Conservation (phyloP, 2,113 vertebrate genomes). For the Rynchops niger region DNA sequence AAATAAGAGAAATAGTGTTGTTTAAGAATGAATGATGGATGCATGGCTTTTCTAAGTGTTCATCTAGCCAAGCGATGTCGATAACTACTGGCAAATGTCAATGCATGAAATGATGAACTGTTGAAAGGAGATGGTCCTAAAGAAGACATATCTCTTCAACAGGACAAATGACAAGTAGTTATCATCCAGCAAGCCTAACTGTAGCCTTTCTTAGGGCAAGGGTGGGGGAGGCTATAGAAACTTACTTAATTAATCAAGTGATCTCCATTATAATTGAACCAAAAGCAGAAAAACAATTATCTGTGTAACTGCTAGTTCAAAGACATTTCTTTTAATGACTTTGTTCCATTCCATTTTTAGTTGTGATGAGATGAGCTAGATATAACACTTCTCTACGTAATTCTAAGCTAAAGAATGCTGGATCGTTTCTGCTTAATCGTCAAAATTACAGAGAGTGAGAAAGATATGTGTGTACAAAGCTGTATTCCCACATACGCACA, state of each 20-base stretch:
- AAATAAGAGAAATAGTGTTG: rapidly evolving
- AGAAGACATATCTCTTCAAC: background rate
- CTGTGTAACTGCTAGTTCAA: slow-evolving; percentile 25
- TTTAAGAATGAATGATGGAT: background rate
- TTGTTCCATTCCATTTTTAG: background rate
- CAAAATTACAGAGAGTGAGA: background rate
- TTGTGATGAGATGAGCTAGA: background rate
- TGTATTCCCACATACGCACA: background rate
- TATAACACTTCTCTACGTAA: background rate
- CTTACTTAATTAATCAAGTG: slow-evolving; percentile 66
- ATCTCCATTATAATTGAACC: slow-evolving; percentile 59
- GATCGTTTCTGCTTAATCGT: background rate
- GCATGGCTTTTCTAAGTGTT: background rate
- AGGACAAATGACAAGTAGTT: slow-evolving; percentile 16
- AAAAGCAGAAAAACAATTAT: slow-evolving; percentile 66
- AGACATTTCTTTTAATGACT: slow-evolving; percentile 49
- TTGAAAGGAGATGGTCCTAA: background rate
- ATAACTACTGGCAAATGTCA: background rate
- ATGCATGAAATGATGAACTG: background rate
- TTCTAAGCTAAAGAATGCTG: background rate
- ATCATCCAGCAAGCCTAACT: background rate
- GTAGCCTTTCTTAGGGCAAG: background rate
- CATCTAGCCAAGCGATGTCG: background rate
- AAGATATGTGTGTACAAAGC: background rate
- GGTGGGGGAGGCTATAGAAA: slow-evolving; percentile 14